Base-by-base conservation (phyloP, 1,140 invertebrate genomes). In the Lanistes nyassanus region DNA sequence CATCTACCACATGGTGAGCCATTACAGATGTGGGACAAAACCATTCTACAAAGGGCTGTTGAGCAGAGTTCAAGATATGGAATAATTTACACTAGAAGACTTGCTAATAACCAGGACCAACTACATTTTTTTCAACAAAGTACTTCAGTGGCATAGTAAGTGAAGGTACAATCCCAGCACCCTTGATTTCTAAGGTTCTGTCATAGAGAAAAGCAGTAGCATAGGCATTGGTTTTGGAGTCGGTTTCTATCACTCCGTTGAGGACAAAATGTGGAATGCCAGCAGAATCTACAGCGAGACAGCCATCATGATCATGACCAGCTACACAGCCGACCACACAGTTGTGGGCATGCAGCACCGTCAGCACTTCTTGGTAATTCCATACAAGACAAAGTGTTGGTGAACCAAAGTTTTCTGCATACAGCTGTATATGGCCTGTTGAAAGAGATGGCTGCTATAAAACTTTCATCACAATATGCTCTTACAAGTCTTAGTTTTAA, bases 241-340 rank as follows among this genome's bases (percentile, higher is more conserved):
- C 79, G 23, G 85, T 86, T 80, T 88, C 88, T 31, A 89, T 79
- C 5, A 89, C 79, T 26, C 82, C 87, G 60, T 83, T 80, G 16
- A 88, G 79, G 0, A 81, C 82, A 21, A 88, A 70, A 62, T 88
- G 87, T 74, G 85, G 84, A n/a, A 89, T 83, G 19, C 83, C 83
- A 73, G 82, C 74, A 1, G 81, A 76, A 76, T 88, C 87, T 13
- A 83, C 64, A 36, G 76, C 77, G 78, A 84, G 81, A 3, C 83
- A 87, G 34, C 80, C 82, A 23, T 77, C 65, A 73, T 89, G 88
- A 29, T 85, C 82, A 79, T 89, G 88, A 0, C 88, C 88, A 76
- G 78, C 75, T 16, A 89, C 71, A 67, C 88, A 88, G 19, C 78
- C 81, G 9, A 85, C 66, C 23, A 88, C 86, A 76, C 81, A 87